These are phyloP conservation scores for Sphecodes monilicornis DNA, from an alignment of 2,888 invertebrate species.

Conservation along the genomic window DNA sequence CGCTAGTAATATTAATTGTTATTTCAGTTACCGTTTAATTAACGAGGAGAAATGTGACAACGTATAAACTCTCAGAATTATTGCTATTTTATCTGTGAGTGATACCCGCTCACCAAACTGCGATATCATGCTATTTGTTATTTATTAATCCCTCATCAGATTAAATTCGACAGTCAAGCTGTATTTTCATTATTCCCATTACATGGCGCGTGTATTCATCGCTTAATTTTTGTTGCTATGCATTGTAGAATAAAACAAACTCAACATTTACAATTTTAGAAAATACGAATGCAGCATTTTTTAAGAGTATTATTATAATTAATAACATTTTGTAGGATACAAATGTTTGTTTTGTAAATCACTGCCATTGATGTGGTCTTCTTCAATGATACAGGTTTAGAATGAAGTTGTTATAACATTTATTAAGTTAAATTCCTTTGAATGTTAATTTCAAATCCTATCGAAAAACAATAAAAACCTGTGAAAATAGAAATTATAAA, in stretches of 20 bases:
- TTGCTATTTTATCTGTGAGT: constrained; percentile 15
- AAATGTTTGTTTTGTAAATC: too few relatives aligned
- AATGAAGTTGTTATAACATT: too few relatives aligned
- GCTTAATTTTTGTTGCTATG: background rate
- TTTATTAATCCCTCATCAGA: constrained; percentile 38
- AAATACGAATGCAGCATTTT: background rate
- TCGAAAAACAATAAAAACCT: too few relatives aligned
- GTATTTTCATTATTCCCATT: background rate
- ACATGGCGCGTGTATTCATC: background rate
- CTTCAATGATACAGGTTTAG: too few relatives aligned
- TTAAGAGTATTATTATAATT: background rate
- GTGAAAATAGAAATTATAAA: too few relatives aligned
- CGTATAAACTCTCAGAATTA: constrained; percentile 11
- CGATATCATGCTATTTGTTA: constrained; percentile 22
- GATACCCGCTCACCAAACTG: constrained; percentile 5
- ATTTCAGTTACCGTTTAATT: constrained; percentile 21
- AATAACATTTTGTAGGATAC: too few relatives aligned
- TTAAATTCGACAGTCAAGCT: constrained; percentile 22
- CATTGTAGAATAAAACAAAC: background rate
- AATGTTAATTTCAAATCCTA: too few relatives aligned
- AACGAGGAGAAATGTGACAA: constrained; percentile 22
- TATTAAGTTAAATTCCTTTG: too few relatives aligned
- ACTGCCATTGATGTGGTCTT: too few relatives aligned
- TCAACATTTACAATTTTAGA: background rate
- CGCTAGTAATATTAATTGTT: constrained; percentile 4